phyloP scores from a whole-genome alignment of 1,140 invertebrate genomes.

The Drosophila arizonae region DNA sequence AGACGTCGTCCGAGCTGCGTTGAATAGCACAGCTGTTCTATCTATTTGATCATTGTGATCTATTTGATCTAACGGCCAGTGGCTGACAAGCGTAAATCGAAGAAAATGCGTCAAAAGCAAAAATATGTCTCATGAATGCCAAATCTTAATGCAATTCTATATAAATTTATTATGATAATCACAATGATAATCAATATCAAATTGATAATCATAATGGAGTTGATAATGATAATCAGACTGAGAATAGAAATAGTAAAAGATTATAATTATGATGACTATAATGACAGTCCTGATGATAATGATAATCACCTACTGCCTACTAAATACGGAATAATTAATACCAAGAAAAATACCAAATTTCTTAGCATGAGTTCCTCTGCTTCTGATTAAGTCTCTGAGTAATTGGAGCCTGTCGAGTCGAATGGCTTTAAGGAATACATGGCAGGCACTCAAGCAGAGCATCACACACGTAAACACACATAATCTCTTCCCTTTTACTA shows the following conservation, averaged over 20 bases:
- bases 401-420: too few species aligned
- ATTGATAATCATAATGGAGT: background rate
- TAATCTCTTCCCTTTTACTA: background rate
- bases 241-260: background rate
- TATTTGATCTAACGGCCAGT: background rate
- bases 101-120: background rate
- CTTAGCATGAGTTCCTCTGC: too few species aligned
- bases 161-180: background rate
- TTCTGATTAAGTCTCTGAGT: too few species aligned
- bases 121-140: background rate
- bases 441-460: too few species aligned
- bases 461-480: too few species aligned
- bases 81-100: background rate
- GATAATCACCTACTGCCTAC: background rate
- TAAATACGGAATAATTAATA: too few species aligned
- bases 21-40: background rate
- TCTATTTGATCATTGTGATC: constrained; percentile 4
- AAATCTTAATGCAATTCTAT: too few species aligned
- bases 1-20: background rate
- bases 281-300: background rate
- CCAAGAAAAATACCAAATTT: too few species aligned
- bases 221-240: background rate
- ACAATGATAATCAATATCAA: background rate
- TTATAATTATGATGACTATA: background rate
- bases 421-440: too few species aligned